Evolutionary conservation across 2,113 vertebrate genomes (phyloP).

Genomic region (Dasyurus viverrinus): DNA sequence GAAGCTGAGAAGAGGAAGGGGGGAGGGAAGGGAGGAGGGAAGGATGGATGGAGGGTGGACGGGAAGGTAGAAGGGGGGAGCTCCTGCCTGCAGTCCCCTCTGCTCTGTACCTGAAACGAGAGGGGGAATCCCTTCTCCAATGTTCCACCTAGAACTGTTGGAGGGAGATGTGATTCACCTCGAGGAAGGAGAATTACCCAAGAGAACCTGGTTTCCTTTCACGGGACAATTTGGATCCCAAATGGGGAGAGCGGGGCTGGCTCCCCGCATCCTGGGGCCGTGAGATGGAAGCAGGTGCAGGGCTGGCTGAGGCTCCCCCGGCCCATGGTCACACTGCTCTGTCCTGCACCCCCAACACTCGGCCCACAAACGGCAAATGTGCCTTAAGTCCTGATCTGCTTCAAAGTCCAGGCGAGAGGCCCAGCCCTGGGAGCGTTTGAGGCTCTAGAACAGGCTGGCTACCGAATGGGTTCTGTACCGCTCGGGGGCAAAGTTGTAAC

Average conservation of each 20-base stretch:
- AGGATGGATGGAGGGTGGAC: no score
- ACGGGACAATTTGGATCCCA: neutral
- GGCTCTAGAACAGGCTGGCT: neutral
- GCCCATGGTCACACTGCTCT: neutral
- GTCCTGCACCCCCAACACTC: neutral
- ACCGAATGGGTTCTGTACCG: neutral
- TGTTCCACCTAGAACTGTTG: neutral
- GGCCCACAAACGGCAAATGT: slow-evolving; percentile 32
- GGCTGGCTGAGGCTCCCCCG: neutral
- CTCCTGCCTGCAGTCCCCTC: neutral
- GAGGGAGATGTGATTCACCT: neutral
- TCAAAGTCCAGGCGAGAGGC: neutral
- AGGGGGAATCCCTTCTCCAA: neutral
- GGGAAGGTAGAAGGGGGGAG: neutral
- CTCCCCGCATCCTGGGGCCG: no score
- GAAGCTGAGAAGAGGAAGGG: neutral
- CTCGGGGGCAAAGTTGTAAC: neutral
- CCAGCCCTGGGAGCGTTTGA: slow-evolving; percentile 22
- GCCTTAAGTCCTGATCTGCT: slow-evolving; percentile 48
- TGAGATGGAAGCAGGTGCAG: no score
- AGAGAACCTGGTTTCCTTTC: neutral
- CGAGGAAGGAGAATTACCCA: neutral
- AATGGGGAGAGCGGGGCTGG: neutral
- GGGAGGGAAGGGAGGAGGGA: no score
- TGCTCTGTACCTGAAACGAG: neutral